phyloP scores from a whole-genome alignment of 30 jellyfish, hydroid and myxozoan genomes.

The Catostylus mosaicus region DNA sequence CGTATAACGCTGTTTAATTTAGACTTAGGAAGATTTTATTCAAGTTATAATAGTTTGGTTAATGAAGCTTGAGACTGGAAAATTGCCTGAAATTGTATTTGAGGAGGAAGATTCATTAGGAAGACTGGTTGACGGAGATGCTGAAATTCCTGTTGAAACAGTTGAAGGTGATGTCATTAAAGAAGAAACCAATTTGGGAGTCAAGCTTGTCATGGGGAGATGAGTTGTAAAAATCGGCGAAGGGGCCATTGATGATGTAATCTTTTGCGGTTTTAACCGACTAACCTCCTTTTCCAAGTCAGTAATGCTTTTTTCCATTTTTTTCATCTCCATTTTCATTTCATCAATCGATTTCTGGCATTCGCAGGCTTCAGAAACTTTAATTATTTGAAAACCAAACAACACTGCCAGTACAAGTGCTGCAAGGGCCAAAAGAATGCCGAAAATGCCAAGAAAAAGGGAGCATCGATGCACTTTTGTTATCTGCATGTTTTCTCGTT shows the following conservation, averaged over 20 bases:
- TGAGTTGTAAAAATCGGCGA: neutral
- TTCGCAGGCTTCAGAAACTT: neutral
- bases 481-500: neutral
- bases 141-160: neutral
- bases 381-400: neutral
- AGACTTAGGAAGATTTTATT: no score
- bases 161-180: neutral
- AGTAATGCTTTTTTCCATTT: neutral
- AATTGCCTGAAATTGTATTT: neutral
- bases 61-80: no score
- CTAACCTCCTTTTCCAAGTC: neutral
- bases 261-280: neutral
- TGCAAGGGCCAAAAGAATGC: neutral
- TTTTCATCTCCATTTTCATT: neutral
- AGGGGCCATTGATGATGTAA: neutral
- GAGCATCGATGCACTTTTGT: neutral
- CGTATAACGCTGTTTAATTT: no score
- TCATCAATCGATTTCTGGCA: neutral
- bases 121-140: neutral
- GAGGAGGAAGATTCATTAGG: neutral
- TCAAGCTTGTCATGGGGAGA: neutral
- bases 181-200: neutral
- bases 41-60: no score
- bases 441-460: slow-evolving; percentile 1
- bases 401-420: slow-evolving; percentile 22